phyloP scores from a whole-genome alignment of 1,140 invertebrate genomes.

The Trichonephila clavipes region DNA sequence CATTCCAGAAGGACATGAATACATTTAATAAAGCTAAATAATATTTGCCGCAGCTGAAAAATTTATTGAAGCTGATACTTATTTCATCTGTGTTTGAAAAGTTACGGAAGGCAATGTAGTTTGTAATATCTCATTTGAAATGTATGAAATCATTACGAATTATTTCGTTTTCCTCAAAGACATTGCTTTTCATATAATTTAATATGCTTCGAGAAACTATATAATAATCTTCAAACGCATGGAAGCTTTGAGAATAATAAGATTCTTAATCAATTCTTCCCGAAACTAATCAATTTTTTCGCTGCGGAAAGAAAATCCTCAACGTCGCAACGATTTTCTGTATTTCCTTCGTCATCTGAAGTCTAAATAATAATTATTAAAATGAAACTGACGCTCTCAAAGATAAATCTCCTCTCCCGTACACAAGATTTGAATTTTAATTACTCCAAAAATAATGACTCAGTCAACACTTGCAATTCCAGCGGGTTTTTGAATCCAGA shows the following conservation, averaged over 20 bases:
- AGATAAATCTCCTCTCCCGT: neutral
- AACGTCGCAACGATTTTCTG: too few relatives aligned
- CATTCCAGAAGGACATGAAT: too few relatives aligned
- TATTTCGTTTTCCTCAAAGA: neutral
- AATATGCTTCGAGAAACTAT: neutral
- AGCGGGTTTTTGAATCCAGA: neutral
- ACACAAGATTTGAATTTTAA: conserved; percentile 16
- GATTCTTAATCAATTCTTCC: neutral
- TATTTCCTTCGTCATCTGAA: neutral
- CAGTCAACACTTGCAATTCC: neutral
- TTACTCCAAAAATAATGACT: neutral
- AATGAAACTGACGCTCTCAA: neutral
- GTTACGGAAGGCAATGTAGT: too few relatives aligned
- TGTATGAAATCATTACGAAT: too few relatives aligned
- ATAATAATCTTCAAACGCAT: neutral
- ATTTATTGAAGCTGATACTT: too few relatives aligned
- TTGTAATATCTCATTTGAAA: too few relatives aligned
- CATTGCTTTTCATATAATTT: neutral
- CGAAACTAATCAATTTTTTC: neutral
- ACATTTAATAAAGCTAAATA: too few relatives aligned
- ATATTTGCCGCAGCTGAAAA: too few relatives aligned
- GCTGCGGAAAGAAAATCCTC: neutral
- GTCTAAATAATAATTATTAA: conserved; percentile 1
- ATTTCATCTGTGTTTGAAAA: too few relatives aligned
- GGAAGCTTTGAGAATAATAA: neutral